Percentiles rank a stretch among this genome's conserved stretches.
Evolutionary conservation across 2,113 vertebrate species (phyloP).

Genomic region (Pipra filicauda): DNA sequence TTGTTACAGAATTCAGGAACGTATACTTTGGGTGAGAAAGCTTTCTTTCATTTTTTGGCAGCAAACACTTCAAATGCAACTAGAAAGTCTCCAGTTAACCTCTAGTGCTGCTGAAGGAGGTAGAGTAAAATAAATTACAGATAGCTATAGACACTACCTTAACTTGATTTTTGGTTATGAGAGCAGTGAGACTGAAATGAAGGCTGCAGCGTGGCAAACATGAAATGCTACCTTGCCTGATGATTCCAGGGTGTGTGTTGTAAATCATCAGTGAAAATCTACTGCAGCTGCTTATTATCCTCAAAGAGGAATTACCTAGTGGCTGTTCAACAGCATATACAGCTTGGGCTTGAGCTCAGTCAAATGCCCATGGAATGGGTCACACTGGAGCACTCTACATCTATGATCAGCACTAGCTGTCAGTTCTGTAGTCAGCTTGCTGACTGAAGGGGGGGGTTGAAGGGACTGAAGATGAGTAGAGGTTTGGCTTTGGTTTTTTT

Average conservation of each 20-base stretch:
- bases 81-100: neutral
- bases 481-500: neutral
- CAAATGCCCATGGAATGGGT: neutral
- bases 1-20: neutral
- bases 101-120: neutral
- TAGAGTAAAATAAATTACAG: neutral
- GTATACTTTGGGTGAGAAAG: neutral
- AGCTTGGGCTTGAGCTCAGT: neutral
- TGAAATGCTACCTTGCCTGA: neutral
- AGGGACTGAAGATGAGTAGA: neutral
- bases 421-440: neutral
- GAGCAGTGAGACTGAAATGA: neutral
- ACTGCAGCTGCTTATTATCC: neutral
- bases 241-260: neutral
- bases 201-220: neutral
- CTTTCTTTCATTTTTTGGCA: neutral
- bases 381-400: neutral
- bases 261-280: neutral
- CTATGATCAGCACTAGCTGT: neutral
- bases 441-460: too few relatives aligned
- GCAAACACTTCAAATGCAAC: neutral
- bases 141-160: neutral
- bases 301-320: neutral
- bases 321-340: neutral
- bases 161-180: neutral